Evolutionary conservation across 1,140 invertebrate species (phyloP).

Genomic region (Mylabris phalerata): DNA sequence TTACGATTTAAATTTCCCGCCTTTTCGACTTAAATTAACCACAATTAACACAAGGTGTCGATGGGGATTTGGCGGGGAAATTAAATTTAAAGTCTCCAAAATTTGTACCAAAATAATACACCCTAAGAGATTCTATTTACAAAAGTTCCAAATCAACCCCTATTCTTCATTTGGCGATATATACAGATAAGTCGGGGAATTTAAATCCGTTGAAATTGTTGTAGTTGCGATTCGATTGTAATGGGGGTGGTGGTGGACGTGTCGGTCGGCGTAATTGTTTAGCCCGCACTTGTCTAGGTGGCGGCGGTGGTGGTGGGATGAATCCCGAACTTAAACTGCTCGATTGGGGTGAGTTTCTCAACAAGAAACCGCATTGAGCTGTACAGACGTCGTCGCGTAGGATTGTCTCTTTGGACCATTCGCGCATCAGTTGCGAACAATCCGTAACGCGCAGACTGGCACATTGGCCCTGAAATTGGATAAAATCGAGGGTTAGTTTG

Average conservation of each 20-base stretch:
- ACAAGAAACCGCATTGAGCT: conserved; percentile 72
- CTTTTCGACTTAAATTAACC: too few species aligned
- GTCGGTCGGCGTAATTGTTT: conserved; percentile 39
- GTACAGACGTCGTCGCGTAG: conserved; percentile 81
- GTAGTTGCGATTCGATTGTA: conserved; percentile 6
- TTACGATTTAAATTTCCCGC: too few species aligned
- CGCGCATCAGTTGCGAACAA: conserved; percentile 71
- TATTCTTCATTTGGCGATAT: conserved; percentile 42
- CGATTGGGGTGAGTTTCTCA: conserved; percentile 38
- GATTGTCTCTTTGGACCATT: conserved; percentile 75
- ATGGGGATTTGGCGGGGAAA: too few species aligned
- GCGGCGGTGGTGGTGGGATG: conserved; percentile 35
- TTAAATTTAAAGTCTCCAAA: too few species aligned
- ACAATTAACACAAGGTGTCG: too few species aligned
- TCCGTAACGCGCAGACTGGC: conserved; percentile 83
- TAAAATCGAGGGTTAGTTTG: background rate
- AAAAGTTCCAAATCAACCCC: too few species aligned
- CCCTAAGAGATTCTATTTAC: too few species aligned
- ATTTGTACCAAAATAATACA: too few species aligned
- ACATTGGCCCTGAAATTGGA: conserved; percentile 69
- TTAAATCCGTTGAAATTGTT: conserved; percentile 50
- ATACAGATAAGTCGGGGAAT: conserved; percentile 57
- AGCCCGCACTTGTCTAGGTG: conserved; percentile 38
- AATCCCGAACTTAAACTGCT: conserved; percentile 35
- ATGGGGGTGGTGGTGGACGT: conserved; percentile 34